Percentiles rank a stretch among this genome's conserved stretches.
Conservation (phyloP, 2,113 vertebrate genomes). For the Propithecus coquereli region DNA sequence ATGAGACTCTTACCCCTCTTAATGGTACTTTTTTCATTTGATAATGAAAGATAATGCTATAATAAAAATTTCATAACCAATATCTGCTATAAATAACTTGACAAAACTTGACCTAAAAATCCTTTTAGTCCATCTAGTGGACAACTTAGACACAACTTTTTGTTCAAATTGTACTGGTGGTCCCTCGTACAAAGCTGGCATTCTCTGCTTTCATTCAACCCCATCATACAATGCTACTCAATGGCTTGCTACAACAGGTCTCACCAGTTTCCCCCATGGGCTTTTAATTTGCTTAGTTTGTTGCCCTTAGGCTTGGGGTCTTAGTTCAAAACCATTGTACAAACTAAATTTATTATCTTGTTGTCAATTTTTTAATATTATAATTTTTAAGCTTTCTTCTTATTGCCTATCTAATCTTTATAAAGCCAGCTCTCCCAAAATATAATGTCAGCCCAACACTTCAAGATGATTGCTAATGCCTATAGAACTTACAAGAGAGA, state of each 20-base stretch:
- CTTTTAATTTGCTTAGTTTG: neutral
- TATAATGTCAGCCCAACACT: neutral
- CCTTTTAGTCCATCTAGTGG: neutral
- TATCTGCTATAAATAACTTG: neutral
- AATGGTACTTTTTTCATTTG: neutral
- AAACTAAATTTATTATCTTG: neutral
- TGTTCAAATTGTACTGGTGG: neutral
- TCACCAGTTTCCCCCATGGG: neutral
- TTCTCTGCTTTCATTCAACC: neutral
- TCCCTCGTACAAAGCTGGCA: neutral
- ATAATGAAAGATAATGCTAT: neutral
- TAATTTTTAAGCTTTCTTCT: neutral
- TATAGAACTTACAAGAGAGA: neutral
- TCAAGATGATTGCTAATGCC: neutral
- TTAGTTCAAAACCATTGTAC: neutral
- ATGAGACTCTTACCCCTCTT: neutral
- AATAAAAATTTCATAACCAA: neutral
- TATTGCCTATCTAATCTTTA: neutral
- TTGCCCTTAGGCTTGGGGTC: neutral
- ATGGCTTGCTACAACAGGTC: neutral
- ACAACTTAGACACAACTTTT: neutral
- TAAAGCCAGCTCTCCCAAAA: neutral
- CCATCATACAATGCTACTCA: neutral
- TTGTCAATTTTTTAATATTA: neutral
- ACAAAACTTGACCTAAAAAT: neutral